These are phyloP conservation scores for Trissolcus brochymenae DNA, from an alignment of 2,888 invertebrate genomes.

Conservation along the genomic window DNA sequence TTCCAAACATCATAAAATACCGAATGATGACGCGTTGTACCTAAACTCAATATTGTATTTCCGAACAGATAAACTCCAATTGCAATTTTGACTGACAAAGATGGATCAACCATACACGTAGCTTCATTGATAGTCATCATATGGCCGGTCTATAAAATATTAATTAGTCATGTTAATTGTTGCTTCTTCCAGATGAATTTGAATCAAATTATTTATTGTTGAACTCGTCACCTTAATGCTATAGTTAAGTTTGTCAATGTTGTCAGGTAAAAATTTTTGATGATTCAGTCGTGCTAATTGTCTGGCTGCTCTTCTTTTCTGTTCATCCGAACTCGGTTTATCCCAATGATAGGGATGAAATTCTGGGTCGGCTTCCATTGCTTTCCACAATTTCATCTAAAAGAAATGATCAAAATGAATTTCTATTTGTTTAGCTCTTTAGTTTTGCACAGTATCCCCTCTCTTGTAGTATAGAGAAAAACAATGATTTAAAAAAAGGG, in stretches of 20 bases:
- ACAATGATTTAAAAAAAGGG: too few species aligned
- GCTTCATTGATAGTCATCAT: constrained; percentile 88
- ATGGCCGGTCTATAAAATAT: constrained; percentile 80
- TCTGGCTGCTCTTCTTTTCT: constrained; percentile 83
- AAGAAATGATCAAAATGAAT: neutral
- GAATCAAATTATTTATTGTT: neutral
- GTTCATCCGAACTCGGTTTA: constrained; percentile 83
- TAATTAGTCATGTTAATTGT: too few species aligned
- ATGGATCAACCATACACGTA: constrained; percentile 82
- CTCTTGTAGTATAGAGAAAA: too few species aligned
- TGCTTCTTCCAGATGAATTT: too few species aligned
- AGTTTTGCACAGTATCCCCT: too few species aligned
- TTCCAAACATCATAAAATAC: constrained; percentile 84
- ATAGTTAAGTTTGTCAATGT: constrained; percentile 81
- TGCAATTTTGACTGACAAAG: constrained; percentile 87
- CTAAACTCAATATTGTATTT: constrained; percentile 85
- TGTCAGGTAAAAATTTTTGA: constrained; percentile 81
- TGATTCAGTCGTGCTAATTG: constrained; percentile 83
- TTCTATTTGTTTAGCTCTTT: too few species aligned
- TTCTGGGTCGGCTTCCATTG: constrained; percentile 87
- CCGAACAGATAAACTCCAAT: constrained; percentile 86
- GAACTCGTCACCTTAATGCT: constrained; percentile 79
- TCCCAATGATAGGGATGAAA: constrained; percentile 81
- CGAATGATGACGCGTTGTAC: constrained; percentile 85
- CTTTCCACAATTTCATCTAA: constrained; percentile 87